Evolutionary conservation across 2,797 vertebrate genomes (phyloP).

Genomic region (Coregonus sp.): DNA sequence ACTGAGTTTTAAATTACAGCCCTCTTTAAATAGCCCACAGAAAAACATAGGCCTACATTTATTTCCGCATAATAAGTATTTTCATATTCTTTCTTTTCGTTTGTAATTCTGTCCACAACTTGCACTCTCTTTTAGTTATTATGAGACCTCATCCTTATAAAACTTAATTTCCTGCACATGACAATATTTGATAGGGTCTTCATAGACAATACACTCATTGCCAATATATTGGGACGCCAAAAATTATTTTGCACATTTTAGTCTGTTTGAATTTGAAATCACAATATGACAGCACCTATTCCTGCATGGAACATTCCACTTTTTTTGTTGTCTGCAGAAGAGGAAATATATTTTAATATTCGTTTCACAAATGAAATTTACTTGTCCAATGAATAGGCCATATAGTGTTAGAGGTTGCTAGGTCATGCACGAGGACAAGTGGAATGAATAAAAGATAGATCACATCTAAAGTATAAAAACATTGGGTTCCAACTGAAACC

Average conservation of each 20-base stretch:
- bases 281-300: too few relatives aligned
- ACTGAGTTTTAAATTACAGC: neutral
- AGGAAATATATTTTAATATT: neutral
- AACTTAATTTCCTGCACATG: neutral
- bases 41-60: too few relatives aligned
- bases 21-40: neutral
- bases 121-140: neutral
- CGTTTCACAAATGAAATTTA: too few relatives aligned
- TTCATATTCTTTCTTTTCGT: neutral
- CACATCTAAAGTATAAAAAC: too few relatives aligned
- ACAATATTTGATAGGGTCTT: neutral
- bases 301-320: too few relatives aligned
- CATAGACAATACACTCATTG: neutral
- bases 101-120: neutral
- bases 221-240: neutral
- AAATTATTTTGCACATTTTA: neutral
- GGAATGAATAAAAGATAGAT: conserved; percentile 1
- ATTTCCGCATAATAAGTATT: too few relatives aligned
- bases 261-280: neutral
- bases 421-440: neutral
- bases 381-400: neutral
- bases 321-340: too few relatives aligned
- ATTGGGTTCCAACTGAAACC: too few relatives aligned
- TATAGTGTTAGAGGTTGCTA: conserved; percentile 40
- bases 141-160: neutral